phyloP scores from a whole-genome alignment of 2,113 vertebrate species.

The Cavia aperea region DNA sequence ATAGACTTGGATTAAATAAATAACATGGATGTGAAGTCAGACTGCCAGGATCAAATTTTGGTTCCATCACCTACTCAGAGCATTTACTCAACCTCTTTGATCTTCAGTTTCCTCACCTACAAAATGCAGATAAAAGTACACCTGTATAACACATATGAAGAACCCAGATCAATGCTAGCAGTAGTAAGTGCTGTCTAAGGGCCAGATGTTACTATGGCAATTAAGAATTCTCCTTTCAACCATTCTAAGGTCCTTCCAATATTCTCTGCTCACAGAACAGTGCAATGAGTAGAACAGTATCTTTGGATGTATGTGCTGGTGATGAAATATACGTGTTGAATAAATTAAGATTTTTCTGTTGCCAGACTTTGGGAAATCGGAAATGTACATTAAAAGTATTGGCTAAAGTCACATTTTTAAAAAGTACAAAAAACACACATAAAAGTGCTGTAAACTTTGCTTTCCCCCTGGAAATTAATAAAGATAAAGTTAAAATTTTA shows the following conservation, averaged over 20 bases:
- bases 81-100: not conserved
- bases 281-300: not conserved
- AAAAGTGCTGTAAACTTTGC: conserved; percentile 3
- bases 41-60: not conserved
- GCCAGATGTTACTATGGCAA: not conserved
- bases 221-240: not conserved
- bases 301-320: not conserved
- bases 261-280: not conserved
- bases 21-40: not conserved
- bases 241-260: conserved; percentile 12
- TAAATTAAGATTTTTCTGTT: not conserved
- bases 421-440: not conserved
- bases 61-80: not conserved
- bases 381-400: not conserved
- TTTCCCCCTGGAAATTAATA: not conserved
- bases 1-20: not conserved
- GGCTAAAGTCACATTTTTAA: not conserved
- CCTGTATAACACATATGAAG: not conserved
- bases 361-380: not conserved
- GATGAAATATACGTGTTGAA: not conserved
- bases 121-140: not conserved
- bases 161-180: not conserved
- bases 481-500: conserved; percentile 10
- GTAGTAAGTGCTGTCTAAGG: not conserved
- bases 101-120: not conserved